Base-by-base conservation (phyloP, 2,888 invertebrate genomes). In the Apeira syringaria region DNA sequence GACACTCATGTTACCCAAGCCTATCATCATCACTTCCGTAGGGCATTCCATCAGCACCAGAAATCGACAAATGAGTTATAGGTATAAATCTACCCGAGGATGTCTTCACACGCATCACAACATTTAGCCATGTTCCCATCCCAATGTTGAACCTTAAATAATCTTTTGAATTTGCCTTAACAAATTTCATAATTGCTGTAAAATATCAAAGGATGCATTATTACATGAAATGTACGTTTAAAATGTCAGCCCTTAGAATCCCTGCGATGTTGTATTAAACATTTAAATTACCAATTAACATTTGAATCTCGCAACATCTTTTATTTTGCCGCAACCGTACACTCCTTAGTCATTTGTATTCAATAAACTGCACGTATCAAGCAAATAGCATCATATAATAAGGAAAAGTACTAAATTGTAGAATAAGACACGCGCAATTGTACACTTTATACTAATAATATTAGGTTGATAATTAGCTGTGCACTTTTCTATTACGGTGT, bases 261-360 rank as follows among this genome's bases (percentile, higher is more conserved):
- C 22, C n/a, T n/a, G n/a, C n/a, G n/a, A n/a, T n/a, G n/a, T n/a
- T n/a, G n/a, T n/a, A n/a, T n/a, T n/a, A n/a, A n/a, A n/a, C n/a
- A n/a, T n/a, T 25, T 24, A 18, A 30, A 28, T 17, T 9, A 34
- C 5, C 11, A 22, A 20, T 6, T 5, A 15, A 8, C 8, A 36
- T 11, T 26, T 35, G 9, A 18, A n/a, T 28, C 17, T 43, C 27
- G 32, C 24, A 8, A 39, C 33, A 30, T 45, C 33, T 38, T 29
- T 38, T 13, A 5, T 15, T 15, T 15, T 15, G 15, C 15, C 15
- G 4, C n/a, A n/a, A n/a, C n/a, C n/a, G n/a, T n/a, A n/a, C n/a
- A n/a, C n/a, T n/a, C n/a, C n/a, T n/a, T 15, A 15, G 4, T 15
- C 3, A 45, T 39, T 39, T 39, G 45, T 45, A 45, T 45, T 39